phyloP scores from a whole-genome alignment of 2,113 vertebrate genomes.

The Odontesthes bonariensis region DNA sequence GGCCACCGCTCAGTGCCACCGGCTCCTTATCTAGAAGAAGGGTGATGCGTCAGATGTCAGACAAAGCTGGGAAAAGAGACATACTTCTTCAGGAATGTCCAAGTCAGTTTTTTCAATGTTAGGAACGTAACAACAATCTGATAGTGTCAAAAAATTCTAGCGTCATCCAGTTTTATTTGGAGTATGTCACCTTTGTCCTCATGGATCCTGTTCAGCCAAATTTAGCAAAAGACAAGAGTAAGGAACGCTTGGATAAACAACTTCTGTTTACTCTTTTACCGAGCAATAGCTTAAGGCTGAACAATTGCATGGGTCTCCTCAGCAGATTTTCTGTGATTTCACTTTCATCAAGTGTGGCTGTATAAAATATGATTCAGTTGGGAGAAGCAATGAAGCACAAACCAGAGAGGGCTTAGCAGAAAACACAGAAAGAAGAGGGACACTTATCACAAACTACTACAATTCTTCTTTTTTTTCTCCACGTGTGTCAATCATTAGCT shows the following conservation, averaged over 20 bases:
- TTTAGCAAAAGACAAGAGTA: too few relatives aligned
- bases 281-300: slow-evolving; percentile 41
- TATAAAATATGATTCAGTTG: slow-evolving; percentile 13
- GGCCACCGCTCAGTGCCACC: slow-evolving; percentile 75
- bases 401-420: background rate
- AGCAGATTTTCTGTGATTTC: slow-evolving; percentile 11
- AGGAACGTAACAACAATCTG: background rate
- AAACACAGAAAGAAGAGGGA: slow-evolving; percentile 2
- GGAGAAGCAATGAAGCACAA: background rate
- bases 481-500: background rate
- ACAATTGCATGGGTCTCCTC: background rate
- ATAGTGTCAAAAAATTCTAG: background rate
- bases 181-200: background rate
- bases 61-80: slow-evolving; percentile 14
- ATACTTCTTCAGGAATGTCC: slow-evolving; percentile 2
- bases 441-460: background rate
- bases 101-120: too few relatives aligned
- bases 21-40: slow-evolving; percentile 82
- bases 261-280: slow-evolving; percentile 61
- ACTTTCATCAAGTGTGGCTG: slow-evolving; percentile 12
- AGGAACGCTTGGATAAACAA: background rate
- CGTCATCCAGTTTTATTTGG: background rate
- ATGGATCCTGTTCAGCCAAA: too few relatives aligned
- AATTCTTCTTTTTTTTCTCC: background rate
- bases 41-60: background rate